Conservation (phyloP, 37 sponge, comb jelly and placozoan genomes). For the Crambe crambe region DNA sequence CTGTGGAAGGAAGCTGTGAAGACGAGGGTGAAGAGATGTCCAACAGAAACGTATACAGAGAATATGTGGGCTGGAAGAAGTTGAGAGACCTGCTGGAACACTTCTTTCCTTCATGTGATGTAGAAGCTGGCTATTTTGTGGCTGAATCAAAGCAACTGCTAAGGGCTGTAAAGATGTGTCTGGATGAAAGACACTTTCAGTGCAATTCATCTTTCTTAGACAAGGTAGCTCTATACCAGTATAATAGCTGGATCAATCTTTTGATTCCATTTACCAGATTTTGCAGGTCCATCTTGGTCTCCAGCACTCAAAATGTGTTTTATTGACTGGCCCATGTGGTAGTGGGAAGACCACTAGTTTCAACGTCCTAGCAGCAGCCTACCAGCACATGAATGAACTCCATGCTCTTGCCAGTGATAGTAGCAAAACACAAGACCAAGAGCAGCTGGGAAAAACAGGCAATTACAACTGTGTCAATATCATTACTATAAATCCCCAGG, state of each 20-base stretch:
- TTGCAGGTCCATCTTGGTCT: conserved; percentile 58
- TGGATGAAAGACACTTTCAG: conserved; percentile 56
- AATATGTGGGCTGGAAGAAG: conserved; percentile 18
- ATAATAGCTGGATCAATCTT: not conserved
- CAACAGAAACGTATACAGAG: not conserved
- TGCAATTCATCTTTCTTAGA: conserved; percentile 37
- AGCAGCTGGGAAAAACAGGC: not conserved
- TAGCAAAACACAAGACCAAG: not conserved
- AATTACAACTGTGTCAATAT: conserved; percentile 39
- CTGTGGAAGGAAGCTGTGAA: not conserved
- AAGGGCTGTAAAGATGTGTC: conserved; percentile 52
- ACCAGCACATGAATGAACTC: conserved; percentile 17
- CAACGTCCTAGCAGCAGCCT: conserved; percentile 51
- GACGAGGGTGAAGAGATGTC: not conserved
- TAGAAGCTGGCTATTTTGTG: not conserved
- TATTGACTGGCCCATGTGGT: conserved; percentile 44
- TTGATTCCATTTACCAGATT: conserved; percentile 26
- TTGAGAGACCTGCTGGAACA: not conserved
- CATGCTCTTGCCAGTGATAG: not conserved
- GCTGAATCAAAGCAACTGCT: conserved; percentile 5
- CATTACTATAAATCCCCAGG: conserved; percentile 42
- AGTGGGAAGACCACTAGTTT: conserved; percentile 64
- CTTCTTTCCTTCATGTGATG: conserved; percentile 20
- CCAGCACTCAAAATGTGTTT: conserved; percentile 10
- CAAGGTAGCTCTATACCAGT: conserved; percentile 40